A percentile compares a stretch with the other conserved stretches of the same genome.
Conservation (phyloP, 2,113 vertebrate genomes). For the Phalacrocorax carbo region DNA sequence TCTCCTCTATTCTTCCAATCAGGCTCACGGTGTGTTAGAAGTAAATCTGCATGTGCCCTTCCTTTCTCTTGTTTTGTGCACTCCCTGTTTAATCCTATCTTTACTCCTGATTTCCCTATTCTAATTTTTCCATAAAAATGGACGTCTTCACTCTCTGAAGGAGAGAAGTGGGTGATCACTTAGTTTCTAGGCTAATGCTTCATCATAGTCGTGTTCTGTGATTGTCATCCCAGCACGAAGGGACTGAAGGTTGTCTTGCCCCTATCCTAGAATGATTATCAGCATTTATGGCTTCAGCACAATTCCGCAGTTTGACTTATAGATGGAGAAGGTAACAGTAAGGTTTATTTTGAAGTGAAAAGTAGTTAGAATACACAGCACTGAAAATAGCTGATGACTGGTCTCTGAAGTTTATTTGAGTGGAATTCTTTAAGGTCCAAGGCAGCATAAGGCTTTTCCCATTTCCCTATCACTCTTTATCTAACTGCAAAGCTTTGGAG, state of each 20-base stretch:
- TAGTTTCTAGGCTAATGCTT: neutral
- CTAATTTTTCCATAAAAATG: neutral
- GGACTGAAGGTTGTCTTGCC: neutral
- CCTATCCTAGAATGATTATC: neutral
- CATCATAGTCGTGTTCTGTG: neutral
- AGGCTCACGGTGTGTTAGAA: conserved; percentile 34
- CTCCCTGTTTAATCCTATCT: conserved; percentile 58
- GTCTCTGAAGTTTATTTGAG: neutral
- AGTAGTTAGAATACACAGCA: neutral
- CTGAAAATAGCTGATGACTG: neutral
- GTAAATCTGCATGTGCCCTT: conserved; percentile 66
- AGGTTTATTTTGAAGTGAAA: neutral
- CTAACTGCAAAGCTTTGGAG: neutral
- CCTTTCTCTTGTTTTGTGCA: conserved; percentile 45
- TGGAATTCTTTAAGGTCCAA: neutral
- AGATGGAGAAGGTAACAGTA: neutral
- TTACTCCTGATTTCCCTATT: neutral
- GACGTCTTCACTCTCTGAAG: neutral
- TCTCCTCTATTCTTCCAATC: conserved; percentile 43
- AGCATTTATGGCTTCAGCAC: conserved; percentile 8
- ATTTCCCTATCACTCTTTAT: neutral
- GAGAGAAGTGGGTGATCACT: neutral
- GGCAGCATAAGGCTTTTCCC: neutral
- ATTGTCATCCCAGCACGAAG: neutral
- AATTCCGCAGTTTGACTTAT: neutral